These are phyloP conservation scores for Drosophila erecta DNA, from an alignment of 1,140 invertebrate genomes.

Conservation along the genomic window DNA sequence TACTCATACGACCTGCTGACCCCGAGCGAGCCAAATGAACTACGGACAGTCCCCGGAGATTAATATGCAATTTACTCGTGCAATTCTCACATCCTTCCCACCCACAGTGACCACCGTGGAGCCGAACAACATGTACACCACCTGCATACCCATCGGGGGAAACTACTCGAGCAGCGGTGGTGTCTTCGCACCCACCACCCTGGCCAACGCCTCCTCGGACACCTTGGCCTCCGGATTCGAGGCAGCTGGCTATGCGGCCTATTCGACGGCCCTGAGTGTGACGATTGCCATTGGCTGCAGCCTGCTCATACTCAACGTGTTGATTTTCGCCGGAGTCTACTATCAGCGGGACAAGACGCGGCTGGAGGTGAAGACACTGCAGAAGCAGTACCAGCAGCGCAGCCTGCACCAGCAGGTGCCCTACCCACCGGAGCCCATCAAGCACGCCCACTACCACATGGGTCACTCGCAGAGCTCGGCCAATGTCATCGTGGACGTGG, in stretches of 20 bases:
- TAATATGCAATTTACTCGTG: constrained; percentile 46
- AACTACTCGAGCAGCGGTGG: constrained; percentile 83
- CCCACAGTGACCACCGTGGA: constrained; percentile 86
- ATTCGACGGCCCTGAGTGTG: constrained; percentile 94
- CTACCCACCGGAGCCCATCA: constrained; percentile 89
- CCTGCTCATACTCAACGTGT: constrained; percentile 94
- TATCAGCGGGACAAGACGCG: constrained; percentile 95
- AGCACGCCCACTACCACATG: constrained; percentile 89
- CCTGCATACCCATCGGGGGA: constrained; percentile 85
- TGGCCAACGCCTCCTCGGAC: constrained; percentile 88
- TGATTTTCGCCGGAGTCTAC: constrained; percentile 97
- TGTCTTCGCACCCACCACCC: constrained; percentile 85
- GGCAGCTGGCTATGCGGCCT: constrained; percentile 93
- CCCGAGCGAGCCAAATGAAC: constrained; percentile 27
- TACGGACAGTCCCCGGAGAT: constrained; percentile 26
- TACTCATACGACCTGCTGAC: constrained; percentile 38
- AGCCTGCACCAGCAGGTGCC: constrained; percentile 89
- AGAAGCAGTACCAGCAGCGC: constrained; percentile 88
- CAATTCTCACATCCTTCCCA: constrained; percentile 3
- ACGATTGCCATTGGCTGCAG: constrained; percentile 97
- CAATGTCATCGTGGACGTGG: constrained; percentile 92
- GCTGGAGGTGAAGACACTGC: constrained; percentile 92
- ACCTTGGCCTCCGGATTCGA: constrained; percentile 90
- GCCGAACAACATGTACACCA: constrained; percentile 86
- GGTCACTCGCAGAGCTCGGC: constrained; percentile 88